Base-by-base conservation (phyloP, 2,888 invertebrate species). In the Tinea semifulvella region DNA sequence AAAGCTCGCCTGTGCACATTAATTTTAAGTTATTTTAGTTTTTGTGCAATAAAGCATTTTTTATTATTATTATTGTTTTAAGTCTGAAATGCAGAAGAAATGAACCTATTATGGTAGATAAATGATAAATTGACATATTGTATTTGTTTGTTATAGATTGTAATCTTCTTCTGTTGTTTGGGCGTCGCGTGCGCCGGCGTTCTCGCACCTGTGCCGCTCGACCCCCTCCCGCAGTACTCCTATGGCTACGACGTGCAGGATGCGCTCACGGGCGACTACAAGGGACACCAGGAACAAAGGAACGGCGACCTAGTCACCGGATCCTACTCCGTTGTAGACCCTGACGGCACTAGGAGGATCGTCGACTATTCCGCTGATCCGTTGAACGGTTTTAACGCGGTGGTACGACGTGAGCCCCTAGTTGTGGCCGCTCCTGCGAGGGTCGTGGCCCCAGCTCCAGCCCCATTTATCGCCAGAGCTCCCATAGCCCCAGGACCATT, bases 191-290 rank as follows among this genome's bases (percentile, higher is more conserved):
- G 63, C 50, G 72, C 75, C 28, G 70, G 77, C 53, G 56, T 77
- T 27, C 50, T 74, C 28, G 74, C 65, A 1, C 72, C 80, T 11
- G 56, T 51, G 42, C 68, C 71, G 0, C 53, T 67, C 1, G 80
- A 79, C 53, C 73, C 76, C 6, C 45, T 69, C 1, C 85, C 85
- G 1, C 84, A 84, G 53, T 85, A 85, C 63, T 79, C 82, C 3
- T 85, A 72, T 62, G 82, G 82, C 2, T 85, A 85, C 55, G 83
- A 84, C 54, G 82, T 85, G 1, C 82, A 84, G 52, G 85, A 85
- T 54, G 62, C 79, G 2, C 68, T 84, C 46, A 85, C 85, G 18
- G 85, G 85, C 16, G 85, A 85, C 67, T 80, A 75, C 63, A 84
- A 85, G 52, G 82, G 80, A 42, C 84, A 84, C 62, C 76, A 79